Evolutionary conservation across 1,140 invertebrate genomes (phyloP).

Genomic region (Colletes gigas): DNA sequence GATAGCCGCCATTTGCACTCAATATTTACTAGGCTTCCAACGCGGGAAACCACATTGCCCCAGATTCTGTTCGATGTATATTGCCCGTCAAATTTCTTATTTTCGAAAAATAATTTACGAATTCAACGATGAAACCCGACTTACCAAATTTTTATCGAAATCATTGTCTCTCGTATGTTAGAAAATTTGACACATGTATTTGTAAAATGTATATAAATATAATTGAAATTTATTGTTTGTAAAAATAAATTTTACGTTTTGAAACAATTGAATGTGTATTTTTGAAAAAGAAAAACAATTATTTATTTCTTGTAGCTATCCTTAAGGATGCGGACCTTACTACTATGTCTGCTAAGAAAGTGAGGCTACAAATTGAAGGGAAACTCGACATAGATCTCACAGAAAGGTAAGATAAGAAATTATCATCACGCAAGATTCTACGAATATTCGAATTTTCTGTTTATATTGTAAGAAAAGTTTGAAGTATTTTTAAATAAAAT

Average conservation of each 20-base stretch:
- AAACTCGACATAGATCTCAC: conserved; percentile 89
- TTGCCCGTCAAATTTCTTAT: background rate
- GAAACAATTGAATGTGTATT: background rate
- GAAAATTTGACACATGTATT: conserved; percentile 11
- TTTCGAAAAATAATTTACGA: background rate
- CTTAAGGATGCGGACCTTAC: conserved; percentile 93
- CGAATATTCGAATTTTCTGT: background rate
- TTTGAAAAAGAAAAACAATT: background rate
- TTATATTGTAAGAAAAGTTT: background rate
- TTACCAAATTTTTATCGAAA: background rate
- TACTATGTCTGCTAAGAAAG: conserved; percentile 93
- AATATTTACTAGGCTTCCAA: conserved; percentile 64
- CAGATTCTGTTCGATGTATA: background rate
- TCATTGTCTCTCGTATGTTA: background rate
- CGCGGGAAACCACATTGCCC: conserved; percentile 64
- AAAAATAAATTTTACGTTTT: background rate
- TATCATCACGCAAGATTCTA: background rate
- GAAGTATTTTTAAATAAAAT: background rate
- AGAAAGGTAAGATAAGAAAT: conserved; percentile 79
- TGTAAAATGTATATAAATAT: conserved; percentile 7
- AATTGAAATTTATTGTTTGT: conserved; percentile 22
- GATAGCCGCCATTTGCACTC: conserved; percentile 69
- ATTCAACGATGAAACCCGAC: background rate
- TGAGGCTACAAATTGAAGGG: conserved; percentile 92
- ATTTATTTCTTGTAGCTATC: conserved; percentile 85